Percentiles rank a stretch among this genome's conserved stretches.
Conservation (phyloP, 2,113 vertebrate species). For the Erinaceus europaeus region DNA sequence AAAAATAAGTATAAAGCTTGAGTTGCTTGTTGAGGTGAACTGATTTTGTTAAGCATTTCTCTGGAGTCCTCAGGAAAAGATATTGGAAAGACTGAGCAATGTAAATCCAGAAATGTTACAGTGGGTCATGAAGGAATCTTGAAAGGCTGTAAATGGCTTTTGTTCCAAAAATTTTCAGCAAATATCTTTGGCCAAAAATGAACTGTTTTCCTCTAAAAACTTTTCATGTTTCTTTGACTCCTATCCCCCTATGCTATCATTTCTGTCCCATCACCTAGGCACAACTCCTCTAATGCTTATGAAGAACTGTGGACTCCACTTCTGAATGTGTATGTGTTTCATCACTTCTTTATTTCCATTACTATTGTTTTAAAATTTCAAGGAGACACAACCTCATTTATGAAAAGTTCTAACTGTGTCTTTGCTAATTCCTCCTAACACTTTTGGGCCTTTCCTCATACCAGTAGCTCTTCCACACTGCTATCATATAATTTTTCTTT, state of each 20-base stretch:
- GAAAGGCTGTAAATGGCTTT: background rate
- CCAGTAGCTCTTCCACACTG: background rate
- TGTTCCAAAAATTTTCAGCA: background rate
- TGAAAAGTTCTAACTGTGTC: background rate
- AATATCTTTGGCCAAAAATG: background rate
- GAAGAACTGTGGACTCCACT: background rate
- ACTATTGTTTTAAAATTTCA: background rate
- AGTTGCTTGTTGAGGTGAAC: background rate
- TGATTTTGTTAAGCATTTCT: background rate
- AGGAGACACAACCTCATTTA: background rate
- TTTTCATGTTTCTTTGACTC: background rate
- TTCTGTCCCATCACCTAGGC: background rate
- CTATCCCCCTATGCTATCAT: background rate
- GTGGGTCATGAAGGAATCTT: background rate
- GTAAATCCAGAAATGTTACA: background rate
- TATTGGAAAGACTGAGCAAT: background rate
- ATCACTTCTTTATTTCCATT: constrained; percentile 31
- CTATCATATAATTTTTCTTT: background rate
- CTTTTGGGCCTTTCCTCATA: background rate
- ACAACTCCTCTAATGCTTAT: background rate
- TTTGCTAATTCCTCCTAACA: background rate
- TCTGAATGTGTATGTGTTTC: background rate
- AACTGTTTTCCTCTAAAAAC: background rate
- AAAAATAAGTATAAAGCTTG: background rate
- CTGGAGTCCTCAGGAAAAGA: background rate